These are phyloP conservation scores for Cromileptes altivelis DNA, from an alignment of 2,113 vertebrate genomes.

Conservation along the genomic window DNA sequence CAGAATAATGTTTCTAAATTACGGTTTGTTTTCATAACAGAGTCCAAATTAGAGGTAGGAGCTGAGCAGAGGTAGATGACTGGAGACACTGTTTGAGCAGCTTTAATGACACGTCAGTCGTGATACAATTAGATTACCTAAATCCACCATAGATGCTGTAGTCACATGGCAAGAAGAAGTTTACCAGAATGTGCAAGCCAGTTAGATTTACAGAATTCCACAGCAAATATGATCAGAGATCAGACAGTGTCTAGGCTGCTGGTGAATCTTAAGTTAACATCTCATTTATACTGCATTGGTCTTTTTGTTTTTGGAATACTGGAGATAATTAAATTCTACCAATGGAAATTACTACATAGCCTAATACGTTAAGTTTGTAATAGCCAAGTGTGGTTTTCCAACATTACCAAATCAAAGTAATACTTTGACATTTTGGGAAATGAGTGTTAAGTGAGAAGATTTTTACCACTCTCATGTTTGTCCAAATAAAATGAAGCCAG, in stretches of 20 bases:
- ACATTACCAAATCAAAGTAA: neutral
- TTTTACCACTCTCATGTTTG: too few relatives aligned
- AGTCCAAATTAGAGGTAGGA: constrained; percentile 63
- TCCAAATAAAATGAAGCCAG: neutral
- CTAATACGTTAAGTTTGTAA: neutral
- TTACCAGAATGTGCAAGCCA: constrained; percentile 2
- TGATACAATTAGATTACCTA: constrained; percentile 30
- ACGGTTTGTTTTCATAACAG: constrained; percentile 73
- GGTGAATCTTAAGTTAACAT: neutral
- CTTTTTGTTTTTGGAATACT: neutral
- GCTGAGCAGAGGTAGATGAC: constrained; percentile 45
- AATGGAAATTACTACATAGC: neutral
- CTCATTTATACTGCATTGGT: neutral
- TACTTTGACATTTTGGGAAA: neutral
- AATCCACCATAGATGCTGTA: constrained; percentile 19
- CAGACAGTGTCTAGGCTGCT: neutral
- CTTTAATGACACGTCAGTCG: constrained; percentile 19
- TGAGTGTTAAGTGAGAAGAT: neutral
- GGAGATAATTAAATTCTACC: neutral
- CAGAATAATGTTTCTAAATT: constrained; percentile 62
- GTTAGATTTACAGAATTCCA: neutral
- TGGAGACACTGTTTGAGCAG: constrained; percentile 53
- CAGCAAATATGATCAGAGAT: neutral
- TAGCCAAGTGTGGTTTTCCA: neutral
- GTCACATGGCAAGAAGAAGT: neutral